Conservation (phyloP, 2,113 vertebrate genomes). For the Panthera tigris region DNA sequence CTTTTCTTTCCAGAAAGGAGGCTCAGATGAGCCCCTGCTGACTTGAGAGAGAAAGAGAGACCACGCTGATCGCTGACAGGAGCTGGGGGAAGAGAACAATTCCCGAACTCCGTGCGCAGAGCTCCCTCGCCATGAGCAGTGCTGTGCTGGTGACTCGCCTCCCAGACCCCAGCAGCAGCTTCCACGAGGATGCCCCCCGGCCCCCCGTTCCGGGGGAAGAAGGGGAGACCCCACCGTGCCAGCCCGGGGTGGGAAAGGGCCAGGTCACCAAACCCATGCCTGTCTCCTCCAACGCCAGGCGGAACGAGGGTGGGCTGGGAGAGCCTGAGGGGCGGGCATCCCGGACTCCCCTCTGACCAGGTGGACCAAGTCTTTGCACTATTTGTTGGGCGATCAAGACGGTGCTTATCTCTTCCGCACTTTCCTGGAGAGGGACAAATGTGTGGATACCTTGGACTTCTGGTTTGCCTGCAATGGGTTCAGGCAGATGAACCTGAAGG, state of each 20-base stretch:
- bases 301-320: constrained; percentile 95
- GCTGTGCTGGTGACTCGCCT: constrained; percentile 87
- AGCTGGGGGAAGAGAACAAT: constrained; percentile 82
- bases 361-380: constrained; percentile 98
- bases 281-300: constrained; percentile 88
- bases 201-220: constrained; percentile 98
- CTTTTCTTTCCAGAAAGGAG: constrained; percentile 91
- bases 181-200: constrained; percentile 97
- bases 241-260: constrained; percentile 85
- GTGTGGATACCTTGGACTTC: constrained; percentile 97
- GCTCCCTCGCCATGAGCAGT: constrained; percentile 93
- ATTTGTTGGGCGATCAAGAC: constrained; percentile 96
- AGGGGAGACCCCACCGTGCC: constrained; percentile 92
- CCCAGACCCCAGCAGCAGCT: constrained; percentile 94
- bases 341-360: constrained; percentile 94
- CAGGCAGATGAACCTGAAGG: constrained; percentile 98
- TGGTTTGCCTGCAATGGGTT: constrained; percentile 99
- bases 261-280: constrained; percentile 86
- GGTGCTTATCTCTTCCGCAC: constrained; percentile 96
- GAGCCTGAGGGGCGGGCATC: constrained; percentile 98
- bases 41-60: constrained; percentile 88
- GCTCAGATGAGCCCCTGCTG: constrained; percentile 95
- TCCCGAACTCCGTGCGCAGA: constrained; percentile 71
- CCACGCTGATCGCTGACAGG: constrained; percentile 66
- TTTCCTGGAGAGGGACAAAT: constrained; percentile 96